These are phyloP conservation scores for Papilio polyxenes DNA, from an alignment of 1,140 invertebrate species.

Conservation along the genomic window DNA sequence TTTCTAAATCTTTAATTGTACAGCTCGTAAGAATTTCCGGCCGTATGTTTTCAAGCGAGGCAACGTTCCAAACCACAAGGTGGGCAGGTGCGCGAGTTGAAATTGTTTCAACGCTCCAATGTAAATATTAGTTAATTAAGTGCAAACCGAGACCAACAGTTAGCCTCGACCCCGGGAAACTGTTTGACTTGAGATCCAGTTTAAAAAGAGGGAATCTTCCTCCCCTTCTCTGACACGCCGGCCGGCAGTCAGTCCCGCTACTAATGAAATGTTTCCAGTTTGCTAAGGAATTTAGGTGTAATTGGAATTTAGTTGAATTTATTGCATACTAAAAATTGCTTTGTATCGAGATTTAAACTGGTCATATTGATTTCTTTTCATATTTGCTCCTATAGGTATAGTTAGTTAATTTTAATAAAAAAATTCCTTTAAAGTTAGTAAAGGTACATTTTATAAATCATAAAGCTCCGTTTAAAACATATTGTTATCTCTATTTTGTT, in stretches of 20 bases:
- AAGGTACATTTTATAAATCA: background rate
- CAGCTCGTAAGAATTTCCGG: background rate
- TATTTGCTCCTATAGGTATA: background rate
- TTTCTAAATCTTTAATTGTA: background rate
- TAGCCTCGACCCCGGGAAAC: conserved; percentile 47
- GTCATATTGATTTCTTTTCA: background rate
- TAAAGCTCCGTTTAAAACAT: too few species aligned
- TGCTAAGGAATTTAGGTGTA: conserved; percentile 19
- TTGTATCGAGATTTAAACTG: background rate
- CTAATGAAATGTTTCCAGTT: conserved; percentile 30
- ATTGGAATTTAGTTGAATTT: conserved; percentile 20
- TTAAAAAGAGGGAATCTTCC: conserved; percentile 48
- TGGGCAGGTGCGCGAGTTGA: conserved; percentile 63
- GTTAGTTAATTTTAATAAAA: background rate
- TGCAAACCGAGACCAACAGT: conserved; percentile 64
- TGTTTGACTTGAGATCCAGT: conserved; percentile 69
- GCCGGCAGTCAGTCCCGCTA: background rate
- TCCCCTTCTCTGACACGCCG: background rate
- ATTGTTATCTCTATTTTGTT: too few species aligned
- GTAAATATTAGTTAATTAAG: conserved; percentile 79
- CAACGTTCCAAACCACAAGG: conserved; percentile 60
- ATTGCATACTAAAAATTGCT: conserved; percentile 21
- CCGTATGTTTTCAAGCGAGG: conserved; percentile 47
- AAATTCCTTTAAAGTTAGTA: background rate
- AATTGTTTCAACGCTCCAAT: conserved; percentile 69